Base-by-base conservation (phyloP, 2,797 vertebrate genomes). In the Myotis pilosus region DNA sequence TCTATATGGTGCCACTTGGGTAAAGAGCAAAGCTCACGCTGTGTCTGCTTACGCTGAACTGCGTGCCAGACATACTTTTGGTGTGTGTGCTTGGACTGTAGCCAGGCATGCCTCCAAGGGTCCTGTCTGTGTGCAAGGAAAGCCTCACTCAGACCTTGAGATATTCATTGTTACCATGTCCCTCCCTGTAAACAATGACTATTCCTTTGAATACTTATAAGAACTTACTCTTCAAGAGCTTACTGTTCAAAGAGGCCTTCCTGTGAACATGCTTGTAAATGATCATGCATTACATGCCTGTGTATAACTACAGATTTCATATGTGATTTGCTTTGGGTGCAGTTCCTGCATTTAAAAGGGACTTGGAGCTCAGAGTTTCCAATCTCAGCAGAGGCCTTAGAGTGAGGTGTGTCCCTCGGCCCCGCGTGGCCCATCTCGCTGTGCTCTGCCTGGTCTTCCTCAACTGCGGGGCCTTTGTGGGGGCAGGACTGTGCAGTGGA, bases 21-120 rank as follows among this genome's bases (percentile, higher is more conserved):
- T 79, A 41, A 85, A 93, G 66, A 95, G 60, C 68, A 94, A 57
- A 64, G n/a, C 57, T 88, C 49, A 33, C 76, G 41, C 60, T 47
- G 36, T 36, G 15, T 44, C 55, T 92, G 85, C 17, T 80, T 53
- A n/a, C 25, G 49, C 76, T 91, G 64, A 90, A 36, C 71, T 71
- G 23, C 49, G n/a, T 53, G 64, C 78, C 51, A 41, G 6, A 87
- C 85, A 82, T 92, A 41, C 83, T 92, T 92, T 13, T 36, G 33
- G 23, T 8, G 22, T 88, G 22, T 91, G 20, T 69, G 30, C 79
- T 78, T 92, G 82, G 71, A 47, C 16, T 44, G 13, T 33, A 85
- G 49, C 74, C 83, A 91, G 49, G 23, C 4, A 1, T 53, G 69
- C 60, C 66, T 91, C 22, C 36, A 33, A 38, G 44, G 36, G 30